phyloP scores from a whole-genome alignment of 2,113 vertebrate species.

The Scomber scombrus region DNA sequence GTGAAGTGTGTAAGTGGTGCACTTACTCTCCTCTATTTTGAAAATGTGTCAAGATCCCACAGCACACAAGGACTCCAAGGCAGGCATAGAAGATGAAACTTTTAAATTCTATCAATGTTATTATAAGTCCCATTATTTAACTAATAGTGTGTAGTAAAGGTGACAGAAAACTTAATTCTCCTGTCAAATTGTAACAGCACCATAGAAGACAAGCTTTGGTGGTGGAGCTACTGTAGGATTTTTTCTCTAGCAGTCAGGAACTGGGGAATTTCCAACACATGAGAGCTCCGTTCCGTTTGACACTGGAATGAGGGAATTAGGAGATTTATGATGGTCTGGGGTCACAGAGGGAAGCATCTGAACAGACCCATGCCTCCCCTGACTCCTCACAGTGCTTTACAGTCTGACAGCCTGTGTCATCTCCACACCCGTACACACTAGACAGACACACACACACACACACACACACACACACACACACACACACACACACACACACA shows the following conservation, averaged over 20 bases:
- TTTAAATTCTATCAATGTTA: neutral
- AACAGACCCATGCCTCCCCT: conserved; percentile 64
- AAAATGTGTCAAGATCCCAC: too few relatives aligned
- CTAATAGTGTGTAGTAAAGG: neutral
- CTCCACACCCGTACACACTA: conserved; percentile 60
- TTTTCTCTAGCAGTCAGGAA: conserved; percentile 26
- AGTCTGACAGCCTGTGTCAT: conserved; percentile 75
- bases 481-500: conserved; percentile 57
- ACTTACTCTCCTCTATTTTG: too few relatives aligned
- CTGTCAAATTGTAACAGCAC: conserved; percentile 10
- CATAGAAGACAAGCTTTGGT: conserved; percentile 23
- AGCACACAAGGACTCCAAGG: too few relatives aligned
- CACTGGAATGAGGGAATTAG: conserved; percentile 79
- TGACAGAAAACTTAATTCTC: neutral
- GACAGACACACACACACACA: conserved; percentile 17
- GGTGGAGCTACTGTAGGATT: conserved; percentile 57
- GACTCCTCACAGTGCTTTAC: conserved; percentile 72
- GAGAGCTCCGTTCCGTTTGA: conserved; percentile 68
- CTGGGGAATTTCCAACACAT: conserved; percentile 73
- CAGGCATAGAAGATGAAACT: too few relatives aligned
- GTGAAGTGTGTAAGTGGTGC: too few relatives aligned
- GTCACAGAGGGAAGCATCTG: conserved; percentile 72
- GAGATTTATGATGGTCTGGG: conserved; percentile 78
- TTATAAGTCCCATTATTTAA: neutral
- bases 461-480: conserved; percentile 25